Conservation (phyloP, 2,888 invertebrate species). For the Aphidoletes aphidimyza region DNA sequence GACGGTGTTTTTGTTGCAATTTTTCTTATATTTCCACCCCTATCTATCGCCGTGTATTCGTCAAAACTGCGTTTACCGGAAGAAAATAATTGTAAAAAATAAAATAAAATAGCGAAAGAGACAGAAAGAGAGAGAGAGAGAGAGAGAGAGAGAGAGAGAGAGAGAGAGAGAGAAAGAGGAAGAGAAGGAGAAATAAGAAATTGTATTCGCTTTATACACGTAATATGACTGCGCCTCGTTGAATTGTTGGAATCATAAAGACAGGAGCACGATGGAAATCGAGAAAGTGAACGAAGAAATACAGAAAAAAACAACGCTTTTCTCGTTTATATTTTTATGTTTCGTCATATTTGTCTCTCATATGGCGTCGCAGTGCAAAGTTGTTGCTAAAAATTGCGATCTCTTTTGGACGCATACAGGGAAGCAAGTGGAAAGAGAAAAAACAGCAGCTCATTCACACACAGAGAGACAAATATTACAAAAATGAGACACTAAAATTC, state of each 20-base stretch:
- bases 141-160: too few relatives aligned
- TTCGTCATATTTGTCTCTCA: background rate
- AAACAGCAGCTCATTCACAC: too few relatives aligned
- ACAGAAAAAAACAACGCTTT: too few relatives aligned
- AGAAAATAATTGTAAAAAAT: constrained; percentile 14
- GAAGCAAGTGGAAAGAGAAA: too few relatives aligned
- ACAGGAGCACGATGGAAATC: too few relatives aligned
- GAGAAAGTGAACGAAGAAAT: too few relatives aligned
- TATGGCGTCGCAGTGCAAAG: background rate
- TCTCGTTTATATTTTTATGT: background rate
- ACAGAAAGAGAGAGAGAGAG: too few relatives aligned
- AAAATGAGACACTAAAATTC: too few relatives aligned
- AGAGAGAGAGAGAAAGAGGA: background rate
- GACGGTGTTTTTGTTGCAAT: background rate
- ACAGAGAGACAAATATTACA: too few relatives aligned
- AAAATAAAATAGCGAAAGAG: constrained; percentile 4
- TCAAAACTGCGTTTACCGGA: constrained; percentile 11
- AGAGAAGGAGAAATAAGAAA: background rate
- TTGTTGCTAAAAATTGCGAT: background rate
- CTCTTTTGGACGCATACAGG: too few relatives aligned
- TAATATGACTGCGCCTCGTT: background rate
- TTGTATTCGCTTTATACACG: background rate
- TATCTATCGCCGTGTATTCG: background rate
- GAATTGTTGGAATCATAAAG: too few relatives aligned
- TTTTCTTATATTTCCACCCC: background rate